Base-by-base conservation (phyloP, 2,113 vertebrate genomes). In the Neofelis nebulosa region DNA sequence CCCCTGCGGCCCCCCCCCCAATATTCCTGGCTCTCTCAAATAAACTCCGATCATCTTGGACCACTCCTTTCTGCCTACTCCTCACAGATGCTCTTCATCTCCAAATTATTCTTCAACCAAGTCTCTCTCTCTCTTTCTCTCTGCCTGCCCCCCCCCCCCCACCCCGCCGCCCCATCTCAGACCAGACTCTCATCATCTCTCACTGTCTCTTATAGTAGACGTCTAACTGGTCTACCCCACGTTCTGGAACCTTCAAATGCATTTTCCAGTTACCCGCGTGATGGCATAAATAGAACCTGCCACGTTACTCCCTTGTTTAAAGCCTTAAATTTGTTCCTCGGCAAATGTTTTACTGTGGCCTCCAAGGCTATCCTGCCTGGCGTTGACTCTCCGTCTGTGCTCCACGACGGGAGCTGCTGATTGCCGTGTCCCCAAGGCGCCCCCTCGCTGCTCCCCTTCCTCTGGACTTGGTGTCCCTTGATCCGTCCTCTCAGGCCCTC, bases 321-420 rank as follows among this genome's bases (percentile, higher is more conserved):
- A 61, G 25, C 33, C 76, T 50, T 27, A 45, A 48, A 31, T 45
- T 73, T 57, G 74, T 33, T 36, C 45, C 38, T 25, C 52, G 14
- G 63, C 29, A 33, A 29, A 61, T 1, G 4, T 4, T 25, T 82
- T 7, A 5, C 27, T 1, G 13, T 5, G n/a, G 18, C 19, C 29
- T 68, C 8, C 41, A 74, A 55, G 19, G 48, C n/a, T 9, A 21
- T 38, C 38, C 33, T 11, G 27, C 33, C 33, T 1, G 25, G 33
- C 0, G 1, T 13, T 4, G 2, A 55, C 52, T 3, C 36, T 45
- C 25, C 29, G 13, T 14, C 14, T 16, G 25, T 48, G 3, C 38
- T 48, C 6, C 19, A 36, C 0, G 0, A 69, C 71, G 7, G 71
- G 71, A 74, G 25, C 11, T 27, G 38, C 71, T 41, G 71, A 73